phyloP scores from a whole-genome alignment of 1,140 invertebrate species.

The Zaprionus inermis region DNA sequence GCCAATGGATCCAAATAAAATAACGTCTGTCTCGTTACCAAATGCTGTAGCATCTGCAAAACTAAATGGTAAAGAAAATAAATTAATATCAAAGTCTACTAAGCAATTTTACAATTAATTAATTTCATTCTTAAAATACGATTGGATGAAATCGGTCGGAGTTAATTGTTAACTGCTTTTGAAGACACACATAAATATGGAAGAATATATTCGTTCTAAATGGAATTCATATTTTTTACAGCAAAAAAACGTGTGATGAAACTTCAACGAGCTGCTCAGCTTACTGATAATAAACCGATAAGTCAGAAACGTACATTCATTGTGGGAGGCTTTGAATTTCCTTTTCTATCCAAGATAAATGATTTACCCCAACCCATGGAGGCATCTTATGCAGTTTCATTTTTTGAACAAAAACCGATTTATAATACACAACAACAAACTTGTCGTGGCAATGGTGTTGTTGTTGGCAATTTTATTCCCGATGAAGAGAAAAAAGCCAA shows the following conservation, averaged over 20 bases:
- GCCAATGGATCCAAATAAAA: background rate
- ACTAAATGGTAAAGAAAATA: constrained; percentile 9
- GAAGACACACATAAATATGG: background rate
- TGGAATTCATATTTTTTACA: constrained; percentile 37
- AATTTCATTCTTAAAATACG: background rate
- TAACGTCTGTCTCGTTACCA: background rate
- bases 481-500: background rate
- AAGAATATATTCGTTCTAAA: background rate
- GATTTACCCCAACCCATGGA: constrained; percentile 48
- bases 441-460: background rate
- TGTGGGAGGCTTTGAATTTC: constrained; percentile 45
- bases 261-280: background rate
- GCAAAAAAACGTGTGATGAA: constrained; percentile 39
- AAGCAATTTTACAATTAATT: background rate
- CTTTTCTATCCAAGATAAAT: constrained; percentile 30
- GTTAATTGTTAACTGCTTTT: constrained; percentile 13
- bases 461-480: background rate
- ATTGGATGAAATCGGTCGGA: background rate
- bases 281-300: too few relatives aligned
- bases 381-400: constrained; percentile 55
- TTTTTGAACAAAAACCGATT: constrained; percentile 58
- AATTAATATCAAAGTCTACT: background rate
- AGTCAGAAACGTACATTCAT: constrained; percentile 19
- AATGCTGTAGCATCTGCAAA: background rate
- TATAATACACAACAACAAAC: constrained; percentile 48